These are phyloP conservation scores for Sesia apiformis DNA, from an alignment of 2,888 invertebrate species.

Conservation along the genomic window DNA sequence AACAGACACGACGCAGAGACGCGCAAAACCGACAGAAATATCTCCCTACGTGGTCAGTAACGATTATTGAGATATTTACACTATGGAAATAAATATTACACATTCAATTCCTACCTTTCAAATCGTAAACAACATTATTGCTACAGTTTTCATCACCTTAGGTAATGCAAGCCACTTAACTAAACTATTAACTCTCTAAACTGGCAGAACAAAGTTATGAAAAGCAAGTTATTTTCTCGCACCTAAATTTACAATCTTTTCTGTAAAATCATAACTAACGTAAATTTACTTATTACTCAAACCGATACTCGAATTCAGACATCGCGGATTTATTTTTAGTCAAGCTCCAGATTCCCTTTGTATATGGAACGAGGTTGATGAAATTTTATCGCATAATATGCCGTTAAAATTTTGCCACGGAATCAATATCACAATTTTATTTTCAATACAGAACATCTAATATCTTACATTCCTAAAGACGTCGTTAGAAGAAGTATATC, in stretches of 20 bases:
- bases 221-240: neutral
- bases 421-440: no score
- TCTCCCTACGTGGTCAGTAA: slow-evolving; percentile 46
- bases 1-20: slow-evolving; percentile 63
- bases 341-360: slow-evolving; percentile 20
- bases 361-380: slow-evolving; percentile 40
- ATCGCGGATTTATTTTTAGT: slow-evolving; percentile 30
- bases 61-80: slow-evolving; percentile 32
- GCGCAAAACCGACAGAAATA: slow-evolving; percentile 57
- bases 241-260: neutral
- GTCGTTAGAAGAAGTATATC: no score
- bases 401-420: neutral
- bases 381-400: slow-evolving; percentile 10
- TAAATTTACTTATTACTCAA: slow-evolving; percentile 1
- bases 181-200: no score
- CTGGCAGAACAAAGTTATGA: neutral
- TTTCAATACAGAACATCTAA: no score
- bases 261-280: neutral
- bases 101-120: slow-evolving; percentile 1
- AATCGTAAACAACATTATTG: neutral
- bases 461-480: no score
- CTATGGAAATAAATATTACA: slow-evolving; percentile 17
- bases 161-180: neutral
- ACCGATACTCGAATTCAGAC: slow-evolving; percentile 10
- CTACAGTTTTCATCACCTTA: neutral